A percentile compares a stretch with the other conserved stretches of the same genome.
phyloP scores from a whole-genome alignment of 1,140 invertebrate species.

The Schlechtendalia chinensis region DNA sequence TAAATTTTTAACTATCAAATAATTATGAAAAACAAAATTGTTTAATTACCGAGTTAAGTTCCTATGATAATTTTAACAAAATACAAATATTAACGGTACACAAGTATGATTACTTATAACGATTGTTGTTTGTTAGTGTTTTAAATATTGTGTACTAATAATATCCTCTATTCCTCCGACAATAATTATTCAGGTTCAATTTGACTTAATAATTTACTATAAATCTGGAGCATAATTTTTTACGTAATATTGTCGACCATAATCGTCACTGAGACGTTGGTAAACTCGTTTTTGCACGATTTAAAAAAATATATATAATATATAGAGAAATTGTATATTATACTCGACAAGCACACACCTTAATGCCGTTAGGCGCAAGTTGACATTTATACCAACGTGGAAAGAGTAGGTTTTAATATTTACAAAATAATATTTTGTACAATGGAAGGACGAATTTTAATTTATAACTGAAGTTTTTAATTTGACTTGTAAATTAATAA shows the following conservation, averaged over 20 bases:
- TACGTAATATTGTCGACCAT: neutral
- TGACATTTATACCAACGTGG: neutral
- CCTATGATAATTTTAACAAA: neutral
- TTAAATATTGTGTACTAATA: neutral
- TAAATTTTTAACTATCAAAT: too few species aligned
- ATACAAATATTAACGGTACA: neutral
- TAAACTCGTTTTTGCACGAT: constrained; percentile 5
- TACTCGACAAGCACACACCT: neutral
- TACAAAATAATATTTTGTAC: too few species aligned
- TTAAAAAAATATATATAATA: neutral
- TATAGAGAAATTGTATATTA: neutral
- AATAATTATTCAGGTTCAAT: neutral
- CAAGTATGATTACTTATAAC: too few species aligned
- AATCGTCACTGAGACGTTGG: neutral
- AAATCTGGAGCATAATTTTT: neutral
- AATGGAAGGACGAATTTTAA: too few species aligned
- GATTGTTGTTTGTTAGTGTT: too few species aligned
- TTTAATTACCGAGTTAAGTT: neutral
- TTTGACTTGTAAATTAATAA: too few species aligned
- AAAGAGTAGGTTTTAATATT: neutral
- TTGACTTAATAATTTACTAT: neutral
- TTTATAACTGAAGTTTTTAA: too few species aligned
- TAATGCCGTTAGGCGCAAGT: constrained; percentile 9
- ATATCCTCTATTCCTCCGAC: neutral
- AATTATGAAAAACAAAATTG: too few species aligned